Conservation (phyloP, 2,888 invertebrate genomes). For the Laspeyria flexula region DNA sequence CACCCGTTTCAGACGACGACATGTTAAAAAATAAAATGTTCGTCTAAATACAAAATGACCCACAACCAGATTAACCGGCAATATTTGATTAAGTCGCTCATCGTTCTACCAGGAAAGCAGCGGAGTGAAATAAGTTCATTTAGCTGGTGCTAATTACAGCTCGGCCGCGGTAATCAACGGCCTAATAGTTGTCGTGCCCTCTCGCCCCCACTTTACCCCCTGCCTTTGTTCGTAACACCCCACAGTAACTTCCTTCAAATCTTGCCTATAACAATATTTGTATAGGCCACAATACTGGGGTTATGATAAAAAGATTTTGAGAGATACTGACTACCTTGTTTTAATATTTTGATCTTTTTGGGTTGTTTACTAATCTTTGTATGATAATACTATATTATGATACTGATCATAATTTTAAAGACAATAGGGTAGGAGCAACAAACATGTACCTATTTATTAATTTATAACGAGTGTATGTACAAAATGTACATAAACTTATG, state of each 20-base stretch:
- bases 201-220: slow-evolving; percentile 38
- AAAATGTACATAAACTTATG: too few relatives aligned
- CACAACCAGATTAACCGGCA: slow-evolving; percentile 41
- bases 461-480: too few relatives aligned
- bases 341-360: neutral
- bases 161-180: slow-evolving; percentile 71
- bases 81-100: slow-evolving; percentile 57
- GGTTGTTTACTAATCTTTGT: neutral
- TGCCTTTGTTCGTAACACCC: slow-evolving; percentile 47
- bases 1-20: too few relatives aligned
- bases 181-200: slow-evolving; percentile 67
- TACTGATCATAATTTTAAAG: too few relatives aligned
- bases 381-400: too few relatives aligned
- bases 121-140: slow-evolving; percentile 73
- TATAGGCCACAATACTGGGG: slow-evolving; percentile 20
- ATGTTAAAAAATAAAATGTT: neutral
- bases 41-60: neutral
- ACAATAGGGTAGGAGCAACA: too few relatives aligned
- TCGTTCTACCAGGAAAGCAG: slow-evolving; percentile 64
- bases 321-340: neutral
- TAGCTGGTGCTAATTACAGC: slow-evolving; percentile 76
- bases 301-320: neutral
- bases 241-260: slow-evolving; percentile 48
- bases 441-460: too few relatives aligned
- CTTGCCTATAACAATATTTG: slow-evolving; percentile 38